Evolutionary conservation across 1,140 invertebrate species (phyloP).

Genomic region (Orchesella cincta): DNA sequence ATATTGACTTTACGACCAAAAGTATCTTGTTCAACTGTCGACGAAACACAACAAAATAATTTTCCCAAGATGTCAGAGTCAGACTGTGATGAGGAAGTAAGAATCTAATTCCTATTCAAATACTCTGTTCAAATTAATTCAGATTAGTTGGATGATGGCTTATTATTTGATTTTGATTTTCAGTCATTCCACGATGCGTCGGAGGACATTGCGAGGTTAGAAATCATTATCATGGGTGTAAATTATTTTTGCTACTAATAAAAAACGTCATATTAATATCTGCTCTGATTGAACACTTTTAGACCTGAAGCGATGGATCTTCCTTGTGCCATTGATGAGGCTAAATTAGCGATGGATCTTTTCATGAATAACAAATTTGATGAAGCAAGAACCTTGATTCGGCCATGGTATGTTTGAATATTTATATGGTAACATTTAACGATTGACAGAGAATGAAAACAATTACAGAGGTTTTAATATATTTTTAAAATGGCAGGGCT

Average conservation of each 20-base stretch:
- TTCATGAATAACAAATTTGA: slow-evolving; percentile 88
- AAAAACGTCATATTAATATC: no score
- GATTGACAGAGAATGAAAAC: background rate
- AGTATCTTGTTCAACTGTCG: no score
- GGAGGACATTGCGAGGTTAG: slow-evolving; percentile 49
- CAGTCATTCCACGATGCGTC: slow-evolving; percentile 49
- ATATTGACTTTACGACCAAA: no score
- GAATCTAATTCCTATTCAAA: background rate
- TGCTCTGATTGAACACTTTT: no score
- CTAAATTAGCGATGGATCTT: slow-evolving; percentile 70
- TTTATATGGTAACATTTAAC: slow-evolving; percentile 41
- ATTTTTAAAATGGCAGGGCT: slow-evolving; percentile 68
- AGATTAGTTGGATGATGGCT: no score
- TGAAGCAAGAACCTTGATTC: slow-evolving; percentile 73
- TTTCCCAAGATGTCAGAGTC: slow-evolving; percentile 44
- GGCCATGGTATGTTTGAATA: slow-evolving; percentile 66
- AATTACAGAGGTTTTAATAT: background rate
- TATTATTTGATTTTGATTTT: slow-evolving; percentile 35
- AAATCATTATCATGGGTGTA: background rate
- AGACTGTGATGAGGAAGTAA: slow-evolving; percentile 45
- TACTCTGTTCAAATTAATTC: no score
- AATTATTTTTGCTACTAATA: no score
- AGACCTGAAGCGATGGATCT: slow-evolving; percentile 61
- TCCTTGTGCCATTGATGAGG: slow-evolving; percentile 67
- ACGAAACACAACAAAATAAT: no score